Evolutionary conservation across 2,797 vertebrate genomes (phyloP).

Genomic region (Dicrostonyx torquatus): DNA sequence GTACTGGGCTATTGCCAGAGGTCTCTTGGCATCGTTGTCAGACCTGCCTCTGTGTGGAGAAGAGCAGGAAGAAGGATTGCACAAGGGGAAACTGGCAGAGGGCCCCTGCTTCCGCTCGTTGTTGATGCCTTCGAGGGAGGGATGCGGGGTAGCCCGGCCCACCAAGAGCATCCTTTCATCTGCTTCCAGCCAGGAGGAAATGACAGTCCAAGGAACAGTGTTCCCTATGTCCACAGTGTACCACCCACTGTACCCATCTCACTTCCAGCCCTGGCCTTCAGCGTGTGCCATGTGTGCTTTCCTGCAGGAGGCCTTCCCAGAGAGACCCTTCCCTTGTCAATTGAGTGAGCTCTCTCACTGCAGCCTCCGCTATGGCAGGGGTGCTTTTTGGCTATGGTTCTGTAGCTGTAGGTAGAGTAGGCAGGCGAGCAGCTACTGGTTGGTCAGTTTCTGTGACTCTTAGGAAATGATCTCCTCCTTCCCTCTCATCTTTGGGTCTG

Average conservation of each 20-base stretch:
- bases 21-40: neutral
- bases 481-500: neutral
- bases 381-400: neutral
- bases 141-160: neutral
- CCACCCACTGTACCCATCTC: neutral
- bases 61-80: constrained; percentile 66
- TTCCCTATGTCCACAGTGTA: neutral
- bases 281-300: neutral
- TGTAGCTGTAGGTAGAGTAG: neutral
- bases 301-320: neutral
- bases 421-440: neutral
- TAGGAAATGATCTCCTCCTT: neutral
- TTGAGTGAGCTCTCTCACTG: neutral
- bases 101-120: neutral
- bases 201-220: neutral
- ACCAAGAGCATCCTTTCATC: neutral
- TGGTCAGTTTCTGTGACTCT: neutral
- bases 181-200: neutral
- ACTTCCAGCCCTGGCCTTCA: fast-evolving
- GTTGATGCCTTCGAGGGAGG: neutral
- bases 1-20: constrained; percentile 27
- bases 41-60: constrained; percentile 71
- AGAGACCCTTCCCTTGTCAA: neutral
- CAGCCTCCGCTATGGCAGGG: neutral
- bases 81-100: constrained; percentile 58